Conservation (phyloP, 1,140 invertebrate genomes). For the Neodiprion virginianus region DNA sequence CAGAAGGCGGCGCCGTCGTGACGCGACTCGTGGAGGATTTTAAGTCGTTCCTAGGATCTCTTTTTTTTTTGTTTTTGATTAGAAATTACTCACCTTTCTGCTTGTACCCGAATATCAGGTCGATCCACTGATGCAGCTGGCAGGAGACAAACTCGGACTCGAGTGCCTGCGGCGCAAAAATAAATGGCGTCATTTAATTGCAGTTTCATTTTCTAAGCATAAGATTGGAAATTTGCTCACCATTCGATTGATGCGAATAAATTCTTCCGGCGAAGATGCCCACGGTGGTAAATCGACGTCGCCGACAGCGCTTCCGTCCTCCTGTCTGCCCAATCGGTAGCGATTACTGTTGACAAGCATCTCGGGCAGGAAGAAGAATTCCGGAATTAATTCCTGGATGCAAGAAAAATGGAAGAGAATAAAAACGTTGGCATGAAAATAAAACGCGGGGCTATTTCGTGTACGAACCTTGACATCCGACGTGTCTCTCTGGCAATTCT, state of each 20-base stretch:
- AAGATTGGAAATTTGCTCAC: conserved; percentile 53
- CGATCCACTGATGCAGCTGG: conserved; percentile 99
- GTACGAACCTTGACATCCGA: conserved; percentile 92
- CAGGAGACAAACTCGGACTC: conserved; percentile 99
- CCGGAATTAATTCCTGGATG: conserved; percentile 92
- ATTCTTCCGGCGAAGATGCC: conserved; percentile 96
- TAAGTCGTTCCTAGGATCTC: conserved; percentile 10
- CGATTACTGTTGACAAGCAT: conserved; percentile 94
- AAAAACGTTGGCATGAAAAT: not conserved
- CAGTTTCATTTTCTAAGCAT: not conserved
- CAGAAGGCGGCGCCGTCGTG: not conserved
- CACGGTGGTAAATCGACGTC: conserved; percentile 95
- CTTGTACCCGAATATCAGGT: conserved; percentile 99
- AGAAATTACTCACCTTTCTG: conserved; percentile 79
- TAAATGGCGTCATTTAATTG: not conserved
- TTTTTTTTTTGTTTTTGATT: not conserved
- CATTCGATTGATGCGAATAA: conserved; percentile 97
- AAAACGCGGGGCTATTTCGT: not conserved
- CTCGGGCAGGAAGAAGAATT: conserved; percentile 99
- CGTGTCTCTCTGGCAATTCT: conserved; percentile 97
- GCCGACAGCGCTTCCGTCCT: conserved; percentile 82
- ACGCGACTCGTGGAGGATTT: not conserved
- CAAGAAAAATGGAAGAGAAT: not conserved
- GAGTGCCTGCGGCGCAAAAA: conserved; percentile 74
- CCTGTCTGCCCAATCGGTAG: conserved; percentile 87